phyloP scores from a whole-genome alignment of 2,113 vertebrate genomes.

The Catharus minimus region DNA sequence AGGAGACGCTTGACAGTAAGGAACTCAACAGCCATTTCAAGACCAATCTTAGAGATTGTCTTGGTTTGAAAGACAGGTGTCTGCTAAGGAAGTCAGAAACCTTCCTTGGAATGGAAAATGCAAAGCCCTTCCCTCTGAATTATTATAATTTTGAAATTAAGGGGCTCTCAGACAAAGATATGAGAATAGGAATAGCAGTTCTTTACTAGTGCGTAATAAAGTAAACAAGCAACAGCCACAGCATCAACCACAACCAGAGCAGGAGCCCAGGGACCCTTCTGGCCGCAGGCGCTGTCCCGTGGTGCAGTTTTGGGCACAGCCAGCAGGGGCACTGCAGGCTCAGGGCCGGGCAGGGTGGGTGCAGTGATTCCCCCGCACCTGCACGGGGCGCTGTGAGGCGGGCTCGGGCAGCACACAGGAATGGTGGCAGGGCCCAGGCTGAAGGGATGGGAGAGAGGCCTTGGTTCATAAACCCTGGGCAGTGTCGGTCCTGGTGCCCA shows the following conservation, averaged over 20 bases:
- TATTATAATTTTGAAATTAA: background rate
- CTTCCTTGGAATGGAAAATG: background rate
- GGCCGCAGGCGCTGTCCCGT: accelerated
- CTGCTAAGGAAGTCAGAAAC: background rate
- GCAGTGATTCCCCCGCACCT: too few relatives aligned
- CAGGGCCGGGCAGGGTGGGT: too few relatives aligned
- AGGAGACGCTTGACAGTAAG: background rate
- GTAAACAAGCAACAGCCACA: accelerated
- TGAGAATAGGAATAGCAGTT: background rate
- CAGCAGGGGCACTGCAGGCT: too few relatives aligned
- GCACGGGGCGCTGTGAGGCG: too few relatives aligned
- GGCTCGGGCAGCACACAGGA: too few relatives aligned
- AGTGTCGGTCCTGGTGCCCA: too few relatives aligned
- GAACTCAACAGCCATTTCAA: background rate
- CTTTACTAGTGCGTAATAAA: accelerated
- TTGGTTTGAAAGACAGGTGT: background rate
- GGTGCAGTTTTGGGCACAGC: background rate
- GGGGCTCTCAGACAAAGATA: background rate
- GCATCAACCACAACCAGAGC: background rate
- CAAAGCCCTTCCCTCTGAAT: background rate
- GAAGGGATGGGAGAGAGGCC: background rate
- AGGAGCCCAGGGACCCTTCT: too few relatives aligned
- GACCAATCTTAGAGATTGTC: background rate
- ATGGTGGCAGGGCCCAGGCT: too few relatives aligned
- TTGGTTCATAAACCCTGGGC: background rate